phyloP scores from a whole-genome alignment of 1,140 invertebrate genomes.

The Chrysopa pallens region DNA sequence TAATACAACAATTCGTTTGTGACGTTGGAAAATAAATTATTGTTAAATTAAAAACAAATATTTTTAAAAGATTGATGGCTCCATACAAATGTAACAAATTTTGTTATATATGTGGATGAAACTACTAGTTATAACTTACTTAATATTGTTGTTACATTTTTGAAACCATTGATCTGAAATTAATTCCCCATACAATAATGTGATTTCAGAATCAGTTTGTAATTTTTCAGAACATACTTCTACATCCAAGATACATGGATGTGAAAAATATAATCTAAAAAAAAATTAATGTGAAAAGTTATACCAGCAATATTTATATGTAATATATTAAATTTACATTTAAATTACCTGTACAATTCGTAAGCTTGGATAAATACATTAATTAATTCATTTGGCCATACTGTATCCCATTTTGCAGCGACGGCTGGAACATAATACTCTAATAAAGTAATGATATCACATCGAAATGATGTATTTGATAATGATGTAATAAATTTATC shows the following conservation, averaged over 20 bases:
- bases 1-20: too few relatives aligned
- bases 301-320: not conserved
- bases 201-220: conserved; percentile 33
- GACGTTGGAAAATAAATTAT: too few relatives aligned
- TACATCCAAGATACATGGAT: conserved; percentile 27
- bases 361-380: conserved; percentile 40
- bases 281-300: not conserved
- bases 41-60: too few relatives aligned
- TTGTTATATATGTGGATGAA: too few relatives aligned
- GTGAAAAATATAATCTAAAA: conserved; percentile 30
- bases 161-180: conserved; percentile 26
- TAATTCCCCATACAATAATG: conserved; percentile 43
- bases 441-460: conserved; percentile 41
- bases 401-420: conserved; percentile 34
- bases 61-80: too few relatives aligned
- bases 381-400: conserved; percentile 41
- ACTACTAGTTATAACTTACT: too few relatives aligned
- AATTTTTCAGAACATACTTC: conserved; percentile 28
- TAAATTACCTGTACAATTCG: conserved; percentile 25
- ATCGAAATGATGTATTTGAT: conserved; percentile 18
- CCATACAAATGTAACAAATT: too few relatives aligned
- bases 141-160: too few relatives aligned
- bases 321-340: not conserved
- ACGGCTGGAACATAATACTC: conserved; percentile 37
- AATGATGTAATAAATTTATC: conserved; percentile 8